Evolutionary conservation across 2,797 vertebrate genomes (phyloP).

Genomic region (Oryzias dopingdopingensis): DNA sequence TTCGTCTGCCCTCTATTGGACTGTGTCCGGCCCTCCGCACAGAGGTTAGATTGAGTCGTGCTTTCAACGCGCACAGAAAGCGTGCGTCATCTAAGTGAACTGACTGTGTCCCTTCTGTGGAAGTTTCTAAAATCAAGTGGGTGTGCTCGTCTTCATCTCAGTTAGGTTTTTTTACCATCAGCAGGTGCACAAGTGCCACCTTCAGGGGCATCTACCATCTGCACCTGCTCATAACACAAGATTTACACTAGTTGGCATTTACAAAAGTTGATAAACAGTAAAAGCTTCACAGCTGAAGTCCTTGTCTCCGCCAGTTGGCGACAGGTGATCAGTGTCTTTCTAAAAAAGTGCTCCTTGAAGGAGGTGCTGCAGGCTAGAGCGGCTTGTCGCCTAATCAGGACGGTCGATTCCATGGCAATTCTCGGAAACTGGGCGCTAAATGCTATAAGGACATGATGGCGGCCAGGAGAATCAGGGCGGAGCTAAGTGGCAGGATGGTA

Average conservation of each 20-base stretch:
- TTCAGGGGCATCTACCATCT: slow-evolving; percentile 19
- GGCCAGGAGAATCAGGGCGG: slow-evolving; percentile 86
- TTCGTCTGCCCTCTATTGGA: slow-evolving; percentile 16
- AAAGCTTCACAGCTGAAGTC: slow-evolving; percentile 76
- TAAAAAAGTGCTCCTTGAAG: slow-evolving; percentile 78
- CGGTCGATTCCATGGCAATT: slow-evolving; percentile 35
- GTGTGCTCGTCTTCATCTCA: slow-evolving; percentile 38
- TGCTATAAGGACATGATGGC: slow-evolving; percentile 90
- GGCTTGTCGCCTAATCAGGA: slow-evolving; percentile 59
- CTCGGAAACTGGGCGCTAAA: slow-evolving; percentile 68
- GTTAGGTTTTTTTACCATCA: neutral
- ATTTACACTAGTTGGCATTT: slow-evolving; percentile 83
- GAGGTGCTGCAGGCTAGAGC: slow-evolving; percentile 54
- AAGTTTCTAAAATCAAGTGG: slow-evolving; percentile 36
- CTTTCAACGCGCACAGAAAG: no score
- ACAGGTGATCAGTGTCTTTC: slow-evolving; percentile 74
- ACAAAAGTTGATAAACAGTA: slow-evolving; percentile 67
- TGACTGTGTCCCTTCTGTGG: slow-evolving; percentile 43
- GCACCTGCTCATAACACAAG: slow-evolving; percentile 71
- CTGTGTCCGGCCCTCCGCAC: no score
- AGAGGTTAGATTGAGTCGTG: no score
- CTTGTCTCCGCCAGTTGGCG: slow-evolving; percentile 53
- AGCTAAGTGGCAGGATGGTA: slow-evolving; percentile 82
- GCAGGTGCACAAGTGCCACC: slow-evolving; percentile 1
- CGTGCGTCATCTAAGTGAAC: slow-evolving; percentile 3